Evolutionary conservation across 2,888 invertebrate genomes (phyloP), one percentile per base, ranked within the genome.

Genomic region (Urechis unicinctus): DNA sequence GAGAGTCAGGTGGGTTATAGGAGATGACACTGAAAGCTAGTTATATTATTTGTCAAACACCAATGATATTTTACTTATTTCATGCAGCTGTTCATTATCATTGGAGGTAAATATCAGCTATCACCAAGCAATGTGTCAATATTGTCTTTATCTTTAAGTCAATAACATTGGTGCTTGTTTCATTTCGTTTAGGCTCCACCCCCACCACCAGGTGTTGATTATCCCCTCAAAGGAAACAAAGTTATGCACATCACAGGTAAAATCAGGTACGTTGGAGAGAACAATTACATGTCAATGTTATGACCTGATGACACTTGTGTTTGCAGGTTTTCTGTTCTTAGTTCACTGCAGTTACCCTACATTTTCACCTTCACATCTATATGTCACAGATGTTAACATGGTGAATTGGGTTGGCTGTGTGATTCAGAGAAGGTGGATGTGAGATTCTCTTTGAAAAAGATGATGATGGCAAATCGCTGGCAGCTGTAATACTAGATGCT

Each of bases 401-500:
- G n/a, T n/a, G n/a, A n/a, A n/a, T n/a, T n/a, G n/a, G n/a, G n/a
- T n/a, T n/a, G n/a, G n/a, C n/a, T n/a, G n/a, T n/a, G n/a, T n/a
- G n/a, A n/a, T n/a, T 5, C 55, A 63, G 64, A 52, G 64, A 64
- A 49, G 51, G 57, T 25, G 45, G 60, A 3, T 64, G 61, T 49
- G 64, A 63, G 47, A 55, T 63, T n/a, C 46, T 64, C 24, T 64
- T 63, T 57, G 61, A 63, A 50, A 45, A 87, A 65, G 92, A 91
- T 79, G 86, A 85, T 75, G 91, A 91, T 66, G 85, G 86, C 65
- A 82, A 88, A 55, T 87, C 91, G 53, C 78, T 96, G 60, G 85
- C 90, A 0, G 89, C 91, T 62, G 85, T 92, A 79, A 85, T 96
- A 65, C 80, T 96, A 57, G 88, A 93, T 77, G 83, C 90, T 52